Conservation (phyloP, 2,888 invertebrate genomes). For the Catonia carolina region DNA sequence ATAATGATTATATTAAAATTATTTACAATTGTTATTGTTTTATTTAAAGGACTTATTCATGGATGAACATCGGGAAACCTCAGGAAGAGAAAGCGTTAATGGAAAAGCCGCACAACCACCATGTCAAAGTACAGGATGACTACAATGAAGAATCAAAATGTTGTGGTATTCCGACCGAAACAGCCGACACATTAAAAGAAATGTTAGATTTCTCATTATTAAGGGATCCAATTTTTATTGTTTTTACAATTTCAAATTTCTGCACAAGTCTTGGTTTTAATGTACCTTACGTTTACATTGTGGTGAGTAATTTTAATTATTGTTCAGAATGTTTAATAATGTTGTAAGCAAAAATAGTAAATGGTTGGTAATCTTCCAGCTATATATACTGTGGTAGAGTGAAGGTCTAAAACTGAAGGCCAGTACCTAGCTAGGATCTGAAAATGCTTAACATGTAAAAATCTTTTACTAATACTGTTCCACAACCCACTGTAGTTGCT, state of each 20-base stretch:
- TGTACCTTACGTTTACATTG: conserved; percentile 83
- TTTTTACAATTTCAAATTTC: conserved; percentile 91
- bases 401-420: too few species aligned
- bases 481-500: too few species aligned
- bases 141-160: conserved; percentile 39
- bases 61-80: not conserved
- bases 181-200: conserved; percentile 61
- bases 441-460: too few species aligned
- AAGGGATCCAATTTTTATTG: conserved; percentile 75
- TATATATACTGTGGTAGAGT: too few species aligned
- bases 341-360: too few species aligned
- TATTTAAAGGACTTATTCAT: not conserved
- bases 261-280: conserved; percentile 92
- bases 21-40: not conserved
- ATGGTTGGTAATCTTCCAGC: too few species aligned
- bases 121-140: conserved; percentile 4
- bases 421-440: too few species aligned
- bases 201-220: conserved; percentile 85
- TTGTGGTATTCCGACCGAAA: conserved; percentile 53
- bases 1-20: not conserved
- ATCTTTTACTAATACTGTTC: too few species aligned
- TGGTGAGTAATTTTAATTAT: conserved; percentile 45
- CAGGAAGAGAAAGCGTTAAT: not conserved
- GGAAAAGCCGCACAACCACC: not conserved
- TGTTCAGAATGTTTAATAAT: too few species aligned